Evolutionary conservation across 2,888 invertebrate species (phyloP).

Genomic region (Ctenicera cuprea): DNA sequence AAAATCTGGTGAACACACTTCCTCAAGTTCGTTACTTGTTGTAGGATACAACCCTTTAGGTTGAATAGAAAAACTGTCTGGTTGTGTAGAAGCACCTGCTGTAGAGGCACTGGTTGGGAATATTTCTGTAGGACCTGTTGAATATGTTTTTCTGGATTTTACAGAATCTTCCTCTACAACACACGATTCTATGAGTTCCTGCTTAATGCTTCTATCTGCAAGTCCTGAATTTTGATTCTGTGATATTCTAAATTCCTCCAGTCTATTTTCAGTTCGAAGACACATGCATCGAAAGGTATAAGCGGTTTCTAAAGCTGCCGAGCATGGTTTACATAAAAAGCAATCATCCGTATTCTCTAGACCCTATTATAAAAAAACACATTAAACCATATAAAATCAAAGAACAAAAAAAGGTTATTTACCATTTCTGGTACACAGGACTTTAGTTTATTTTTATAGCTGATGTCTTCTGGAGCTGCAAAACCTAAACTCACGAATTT

Average conservation of each 20-base stretch:
- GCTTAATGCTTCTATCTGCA: background rate
- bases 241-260: constrained; percentile 10
- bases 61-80: too few relatives aligned
- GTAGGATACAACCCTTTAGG: too few relatives aligned
- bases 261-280: constrained; percentile 29
- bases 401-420: constrained; percentile 2
- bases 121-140: background rate
- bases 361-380: constrained; percentile 23
- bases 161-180: background rate
- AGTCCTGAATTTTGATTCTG: background rate
- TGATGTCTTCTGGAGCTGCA: constrained; percentile 30
- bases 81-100: background rate
- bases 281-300: constrained; percentile 46
- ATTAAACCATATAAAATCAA: background rate
- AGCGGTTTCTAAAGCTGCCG: constrained; percentile 37
- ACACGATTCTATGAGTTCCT: background rate
- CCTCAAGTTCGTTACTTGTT: too few relatives aligned
- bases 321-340: constrained; percentile 38
- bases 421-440: constrained; percentile 50
- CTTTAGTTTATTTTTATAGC: constrained; percentile 39
- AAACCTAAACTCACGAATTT: constrained; percentile 36
- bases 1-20: background rate
- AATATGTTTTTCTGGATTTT: background rate
- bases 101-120: background rate
- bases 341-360: constrained; percentile 25